Percentiles rank a stretch among this genome's conserved stretches.
These are phyloP conservation scores for Bothrops alternatus DNA, from an alignment of 2,797 vertebrate genomes.

Conservation along the genomic window DNA sequence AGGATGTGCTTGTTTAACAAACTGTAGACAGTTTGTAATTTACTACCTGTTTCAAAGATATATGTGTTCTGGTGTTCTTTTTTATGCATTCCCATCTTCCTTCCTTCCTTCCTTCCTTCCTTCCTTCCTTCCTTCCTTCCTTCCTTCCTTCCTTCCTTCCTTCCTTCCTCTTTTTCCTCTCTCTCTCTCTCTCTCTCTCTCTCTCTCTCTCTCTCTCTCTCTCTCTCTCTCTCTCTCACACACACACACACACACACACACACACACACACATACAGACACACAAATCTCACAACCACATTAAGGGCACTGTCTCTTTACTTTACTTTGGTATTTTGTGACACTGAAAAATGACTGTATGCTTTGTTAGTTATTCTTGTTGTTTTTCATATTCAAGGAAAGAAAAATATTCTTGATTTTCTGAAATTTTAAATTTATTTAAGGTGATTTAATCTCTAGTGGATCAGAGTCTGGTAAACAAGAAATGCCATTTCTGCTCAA, in stretches of 20 bases:
- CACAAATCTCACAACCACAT: fast-evolving
- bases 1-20: slow-evolving; percentile 49
- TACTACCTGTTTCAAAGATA: slow-evolving; percentile 21
- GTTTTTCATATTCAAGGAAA: background rate
- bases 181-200: background rate
- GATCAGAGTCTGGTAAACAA: no score
- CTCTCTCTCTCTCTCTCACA: no score
- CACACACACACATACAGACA: background rate
- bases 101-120: background rate
- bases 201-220: no score
- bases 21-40: slow-evolving; percentile 43
- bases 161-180: background rate
- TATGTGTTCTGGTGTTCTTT: background rate
- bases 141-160: no score
- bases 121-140: no score
- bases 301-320: background rate
- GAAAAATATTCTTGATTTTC: background rate
- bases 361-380: background rate
- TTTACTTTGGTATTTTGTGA: background rate
- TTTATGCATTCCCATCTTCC: background rate
- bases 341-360: background rate
- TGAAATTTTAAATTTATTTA: background rate
- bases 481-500: no score
- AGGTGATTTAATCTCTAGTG: no score
- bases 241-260: no score